A percentile compares a stretch with the other conserved stretches of the same genome.
phyloP scores from a whole-genome alignment of 2,113 vertebrate species.

The Apeltes quadracus region DNA sequence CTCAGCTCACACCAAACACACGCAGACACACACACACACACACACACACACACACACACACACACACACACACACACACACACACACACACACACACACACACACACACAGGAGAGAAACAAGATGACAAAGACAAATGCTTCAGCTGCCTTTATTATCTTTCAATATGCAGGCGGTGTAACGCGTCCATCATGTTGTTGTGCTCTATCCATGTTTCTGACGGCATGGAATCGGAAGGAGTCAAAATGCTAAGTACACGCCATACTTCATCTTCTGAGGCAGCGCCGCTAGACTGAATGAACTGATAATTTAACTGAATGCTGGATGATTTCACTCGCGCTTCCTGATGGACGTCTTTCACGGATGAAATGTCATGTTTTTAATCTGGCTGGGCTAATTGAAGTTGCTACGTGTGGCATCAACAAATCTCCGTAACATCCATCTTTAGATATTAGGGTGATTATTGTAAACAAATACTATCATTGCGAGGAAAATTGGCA shows the following conservation, averaged over 20 bases:
- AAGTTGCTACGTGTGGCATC: constrained; percentile 42
- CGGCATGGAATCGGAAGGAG: constrained; percentile 37
- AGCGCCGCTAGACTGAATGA: constrained; percentile 31
- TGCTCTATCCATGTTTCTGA: constrained; percentile 52
- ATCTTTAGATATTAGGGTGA: constrained; percentile 54
- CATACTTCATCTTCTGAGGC: constrained; percentile 50
- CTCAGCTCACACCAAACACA: constrained; percentile 26
- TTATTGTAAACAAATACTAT: constrained; percentile 61
- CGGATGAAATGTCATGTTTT: constrained; percentile 56
- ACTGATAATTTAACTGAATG: constrained; percentile 58
- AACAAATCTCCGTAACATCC: constrained; percentile 41
- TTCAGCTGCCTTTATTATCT: constrained; percentile 58
- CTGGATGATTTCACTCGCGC: constrained; percentile 53
- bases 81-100: constrained; percentile 31
- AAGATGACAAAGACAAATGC: constrained; percentile 60
- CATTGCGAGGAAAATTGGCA: constrained; percentile 46
- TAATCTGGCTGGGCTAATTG: constrained; percentile 59
- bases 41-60: constrained; percentile 27
- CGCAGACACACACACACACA: constrained; percentile 32
- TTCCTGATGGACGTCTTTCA: constrained; percentile 46
- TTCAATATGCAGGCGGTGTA: constrained; percentile 55
- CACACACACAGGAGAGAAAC: constrained; percentile 21
- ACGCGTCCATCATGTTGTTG: constrained; percentile 62
- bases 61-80: constrained; percentile 34
- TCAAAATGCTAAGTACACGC: constrained; percentile 43